Evolutionary conservation across 2,113 vertebrate species (phyloP), one percentile per base, ranked within the genome.

Genomic region (Morone saxatilis): DNA sequence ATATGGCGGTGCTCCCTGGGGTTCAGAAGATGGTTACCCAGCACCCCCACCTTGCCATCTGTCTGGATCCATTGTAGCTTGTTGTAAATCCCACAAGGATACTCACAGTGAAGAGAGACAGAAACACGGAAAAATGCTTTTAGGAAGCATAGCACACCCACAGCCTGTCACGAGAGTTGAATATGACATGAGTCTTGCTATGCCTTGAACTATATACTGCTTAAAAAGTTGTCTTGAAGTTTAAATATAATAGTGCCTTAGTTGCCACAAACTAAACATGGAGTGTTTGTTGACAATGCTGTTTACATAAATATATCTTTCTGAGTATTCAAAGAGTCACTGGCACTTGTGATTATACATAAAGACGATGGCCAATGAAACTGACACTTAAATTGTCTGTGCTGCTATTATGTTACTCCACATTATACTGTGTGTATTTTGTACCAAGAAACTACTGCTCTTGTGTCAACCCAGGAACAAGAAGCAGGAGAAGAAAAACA

Each of bases 71-170:
- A 91, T 90, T 94, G 90, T 89, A 88, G 93, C 88, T 89, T 53
- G 75, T 76, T 85, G 85, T 87, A 88, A 87, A 83, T 88, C 88
- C 92, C 89, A 89, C 76, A 83, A 82, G 91, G 82, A 92, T 77
- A 83, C 81, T 68, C 82, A 62, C 38, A 66, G 84, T 20, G 69
- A 76, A 71, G 78, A 88, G 84, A 92, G 87, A 90, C 87, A 84
- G 89, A 90, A 91, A 94, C 88, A 94, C 41, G 75, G 85, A 91
- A 90, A 93, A 92, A 84, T 91, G 90, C 93, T 94, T 94, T 94
- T 76, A 82, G 78, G 89, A 92, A 89, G 59, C 71, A 38, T 71
- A 36, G 80, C 48, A 54, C 51, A 81, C 45, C 78, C 88, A 75
- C 57, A 66, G 87, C 78, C 54, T 87, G 92, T 93, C 89, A 90